A percentile compares a stretch with the other conserved stretches of the same genome.
Evolutionary conservation across 2,888 invertebrate species (phyloP).

Genomic region (Cybosia mesomella): DNA sequence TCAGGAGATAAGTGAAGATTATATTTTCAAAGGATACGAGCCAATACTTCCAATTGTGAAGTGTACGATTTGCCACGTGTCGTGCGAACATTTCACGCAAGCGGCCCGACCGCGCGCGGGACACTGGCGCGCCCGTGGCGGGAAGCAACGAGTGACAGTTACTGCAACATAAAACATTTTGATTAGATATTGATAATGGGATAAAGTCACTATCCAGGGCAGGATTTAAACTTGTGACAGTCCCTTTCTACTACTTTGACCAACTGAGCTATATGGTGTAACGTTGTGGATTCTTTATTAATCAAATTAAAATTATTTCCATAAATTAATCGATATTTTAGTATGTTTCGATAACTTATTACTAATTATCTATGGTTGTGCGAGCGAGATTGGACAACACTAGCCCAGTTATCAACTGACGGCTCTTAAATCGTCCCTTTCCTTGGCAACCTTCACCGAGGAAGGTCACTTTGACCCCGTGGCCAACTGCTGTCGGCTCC

Average conservation of each 20-base stretch:
- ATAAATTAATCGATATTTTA: too few relatives aligned
- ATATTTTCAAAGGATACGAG: conserved; percentile 92
- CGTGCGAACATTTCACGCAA: conserved; percentile 98
- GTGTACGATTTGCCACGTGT: conserved; percentile 94
- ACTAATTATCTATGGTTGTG: too few relatives aligned
- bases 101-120: conserved; percentile 95
- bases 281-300: too few relatives aligned
- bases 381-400: too few relatives aligned
- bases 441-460: too few relatives aligned
- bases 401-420: too few relatives aligned
- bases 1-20: not conserved
- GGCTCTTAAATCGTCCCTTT: too few relatives aligned
- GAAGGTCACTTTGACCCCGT: too few relatives aligned
- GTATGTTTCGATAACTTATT: too few relatives aligned
- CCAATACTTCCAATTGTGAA: conserved; percentile 99
- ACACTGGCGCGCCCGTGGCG: conserved; percentile 97
- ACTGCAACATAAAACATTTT: conserved; percentile 80
- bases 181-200: not conserved
- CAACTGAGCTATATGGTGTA: not conserved
- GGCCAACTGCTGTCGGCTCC: too few relatives aligned
- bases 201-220: not conserved
- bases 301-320: too few relatives aligned
- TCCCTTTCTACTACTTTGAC: not conserved
- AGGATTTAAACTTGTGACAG: too few relatives aligned
- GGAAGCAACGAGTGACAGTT: conserved; percentile 98